Evolutionary conservation across 2,888 invertebrate genomes (phyloP).

Genomic region (Cactoblastis cactorum): DNA sequence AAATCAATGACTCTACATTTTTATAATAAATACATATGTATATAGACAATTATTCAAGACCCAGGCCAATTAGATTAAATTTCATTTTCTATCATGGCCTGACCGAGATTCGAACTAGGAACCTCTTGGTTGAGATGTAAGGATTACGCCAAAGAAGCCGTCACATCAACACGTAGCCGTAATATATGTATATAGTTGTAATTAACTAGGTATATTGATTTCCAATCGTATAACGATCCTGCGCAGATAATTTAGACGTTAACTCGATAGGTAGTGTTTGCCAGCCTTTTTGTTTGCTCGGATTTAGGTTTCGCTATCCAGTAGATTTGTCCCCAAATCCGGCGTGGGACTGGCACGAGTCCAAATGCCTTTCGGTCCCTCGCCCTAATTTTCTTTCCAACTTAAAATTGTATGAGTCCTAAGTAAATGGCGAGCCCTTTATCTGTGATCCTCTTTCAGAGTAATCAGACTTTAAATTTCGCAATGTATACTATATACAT

Average conservation of each 20-base stretch:
- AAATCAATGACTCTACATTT: too few species aligned
- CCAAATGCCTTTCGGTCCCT: constrained; percentile 59
- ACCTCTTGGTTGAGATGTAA: too few species aligned
- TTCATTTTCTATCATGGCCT: too few species aligned
- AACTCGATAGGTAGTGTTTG: constrained; percentile 17
- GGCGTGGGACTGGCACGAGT: constrained; percentile 48
- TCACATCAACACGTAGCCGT: not conserved
- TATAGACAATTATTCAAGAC: too few species aligned
- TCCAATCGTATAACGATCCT: constrained; percentile 10
- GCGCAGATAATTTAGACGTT: constrained; percentile 5
- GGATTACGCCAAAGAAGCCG: not conserved
- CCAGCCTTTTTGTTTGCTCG: constrained; percentile 31
- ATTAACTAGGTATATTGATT: not conserved
- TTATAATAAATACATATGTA: too few species aligned
- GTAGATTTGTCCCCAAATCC: constrained; percentile 53
- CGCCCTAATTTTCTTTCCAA: constrained; percentile 60
- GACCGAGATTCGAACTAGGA: too few species aligned
- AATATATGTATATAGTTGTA: not conserved
- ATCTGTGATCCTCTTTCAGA: not conserved
- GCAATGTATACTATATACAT: not conserved
- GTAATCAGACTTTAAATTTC: constrained; percentile 6
- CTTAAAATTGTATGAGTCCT: constrained; percentile 50
- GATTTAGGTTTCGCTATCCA: constrained; percentile 48
- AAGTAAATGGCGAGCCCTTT: constrained; percentile 35
- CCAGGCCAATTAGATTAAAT: too few species aligned